A percentile compares a stretch with the other conserved stretches of the same genome.
Evolutionary conservation across 2,797 vertebrate species (phyloP).

Genomic region (Callimico goeldii): DNA sequence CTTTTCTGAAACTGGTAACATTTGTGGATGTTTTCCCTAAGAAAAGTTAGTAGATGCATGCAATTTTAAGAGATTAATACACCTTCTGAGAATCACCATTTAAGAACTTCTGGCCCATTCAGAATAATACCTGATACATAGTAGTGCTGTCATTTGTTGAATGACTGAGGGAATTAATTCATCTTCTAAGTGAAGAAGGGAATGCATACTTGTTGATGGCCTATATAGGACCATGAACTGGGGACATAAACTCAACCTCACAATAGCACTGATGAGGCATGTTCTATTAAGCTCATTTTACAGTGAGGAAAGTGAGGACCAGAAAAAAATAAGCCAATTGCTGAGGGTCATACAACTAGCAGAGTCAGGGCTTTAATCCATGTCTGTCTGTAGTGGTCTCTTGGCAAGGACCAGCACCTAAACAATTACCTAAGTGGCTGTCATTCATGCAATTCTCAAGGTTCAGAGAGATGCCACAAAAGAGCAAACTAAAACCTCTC

Average conservation of each 20-base stretch:
- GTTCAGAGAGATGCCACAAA: not conserved
- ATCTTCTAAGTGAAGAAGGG: not conserved
- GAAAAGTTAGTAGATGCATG: not conserved
- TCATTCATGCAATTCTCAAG: not conserved
- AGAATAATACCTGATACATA: not conserved
- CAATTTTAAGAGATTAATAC: conserved; percentile 7
- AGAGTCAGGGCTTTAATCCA: conserved; percentile 25
- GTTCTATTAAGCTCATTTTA: not conserved
- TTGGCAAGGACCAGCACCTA: not conserved
- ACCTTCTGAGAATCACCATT: not conserved
- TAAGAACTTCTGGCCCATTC: not conserved
- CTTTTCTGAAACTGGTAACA: conserved; percentile 18
- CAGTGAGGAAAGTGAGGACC: not conserved
- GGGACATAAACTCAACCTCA: conserved; percentile 15
- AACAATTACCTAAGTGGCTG: not conserved
- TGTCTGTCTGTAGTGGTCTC: not conserved
- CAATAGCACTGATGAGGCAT: not conserved
- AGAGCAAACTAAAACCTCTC: not conserved
- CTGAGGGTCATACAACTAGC: not conserved
- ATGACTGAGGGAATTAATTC: not conserved
- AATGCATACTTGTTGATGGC: not conserved
- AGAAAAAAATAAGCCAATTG: not conserved
- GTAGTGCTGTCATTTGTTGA: not conserved
- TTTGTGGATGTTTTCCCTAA: not conserved
- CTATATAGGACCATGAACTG: not conserved